Evolutionary conservation across 2,113 vertebrate genomes (phyloP).

Genomic region (Oncorhynchus mykiss): DNA sequence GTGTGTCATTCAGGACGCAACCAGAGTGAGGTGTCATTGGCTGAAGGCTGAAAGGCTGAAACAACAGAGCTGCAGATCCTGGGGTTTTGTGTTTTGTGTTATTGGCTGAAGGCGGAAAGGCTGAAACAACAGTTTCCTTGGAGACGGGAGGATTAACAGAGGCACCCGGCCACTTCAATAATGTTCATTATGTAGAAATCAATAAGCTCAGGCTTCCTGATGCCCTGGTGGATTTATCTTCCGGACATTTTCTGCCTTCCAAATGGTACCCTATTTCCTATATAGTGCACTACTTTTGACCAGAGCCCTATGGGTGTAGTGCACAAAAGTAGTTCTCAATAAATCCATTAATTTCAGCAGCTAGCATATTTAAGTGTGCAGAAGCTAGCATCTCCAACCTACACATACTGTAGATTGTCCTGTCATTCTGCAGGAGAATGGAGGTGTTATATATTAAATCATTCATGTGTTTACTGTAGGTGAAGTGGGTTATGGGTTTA

Average conservation of each 20-base stretch:
- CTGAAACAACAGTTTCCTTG: slow-evolving; percentile 43
- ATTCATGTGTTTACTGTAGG: too few species aligned
- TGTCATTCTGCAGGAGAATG: slow-evolving; percentile 15
- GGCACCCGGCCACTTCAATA: slow-evolving; percentile 32
- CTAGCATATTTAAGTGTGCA: too few species aligned
- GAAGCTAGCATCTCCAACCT: slow-evolving; percentile 18
- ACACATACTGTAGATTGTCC: too few species aligned
- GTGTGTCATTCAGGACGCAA: not conserved
- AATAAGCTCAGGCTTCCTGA: slow-evolving; percentile 42
- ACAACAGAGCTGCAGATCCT: slow-evolving; percentile 28
- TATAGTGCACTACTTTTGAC: too few species aligned
- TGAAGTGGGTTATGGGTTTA: too few species aligned
- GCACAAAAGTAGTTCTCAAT: too few species aligned
- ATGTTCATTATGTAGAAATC: slow-evolving; percentile 62
- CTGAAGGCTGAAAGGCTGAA: slow-evolving; percentile 32
- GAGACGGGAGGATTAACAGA: slow-evolving; percentile 41
- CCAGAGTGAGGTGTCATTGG: not conserved
- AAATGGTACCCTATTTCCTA: too few species aligned
- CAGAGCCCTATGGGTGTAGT: too few species aligned
- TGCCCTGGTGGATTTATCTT: slow-evolving; percentile 54
- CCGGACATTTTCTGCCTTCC: slow-evolving; percentile 46
- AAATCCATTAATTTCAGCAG: too few species aligned
- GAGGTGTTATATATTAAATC: slow-evolving; percentile 16
- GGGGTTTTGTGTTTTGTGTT: slow-evolving; percentile 12
- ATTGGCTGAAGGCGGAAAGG: slow-evolving; percentile 23